Base-by-base conservation (phyloP, 1,140 invertebrate genomes). In the Pachypsylla venusta region DNA sequence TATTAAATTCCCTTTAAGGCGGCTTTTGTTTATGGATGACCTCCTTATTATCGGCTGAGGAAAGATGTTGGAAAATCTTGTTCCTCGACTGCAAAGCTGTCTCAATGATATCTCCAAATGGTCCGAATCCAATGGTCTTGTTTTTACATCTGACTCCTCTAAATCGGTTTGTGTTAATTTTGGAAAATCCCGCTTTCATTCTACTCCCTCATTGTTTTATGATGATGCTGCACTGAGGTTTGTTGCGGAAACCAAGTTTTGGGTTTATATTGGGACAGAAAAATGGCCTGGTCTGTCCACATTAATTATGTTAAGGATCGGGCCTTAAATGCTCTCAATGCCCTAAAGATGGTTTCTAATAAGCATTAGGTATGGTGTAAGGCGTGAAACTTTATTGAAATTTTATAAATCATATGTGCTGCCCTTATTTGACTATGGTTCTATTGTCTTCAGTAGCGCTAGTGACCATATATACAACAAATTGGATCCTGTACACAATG, bases 1-100 rank as follows among this genome's bases (percentile, higher is more conserved):
- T 19, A 4, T 60, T 14, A 4, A 4, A 4, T 12, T 14, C 10
- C 59, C 54, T 10, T 20, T 60, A 16, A 42, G 40, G n/a, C 42
- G 16, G 12, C n/a, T 12, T 10, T 24, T 48, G 10, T 60, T 48
- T 25, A 40, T 39, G 2, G 59, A 60, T 27, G 59, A 60, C 48
- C n/a, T 16, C 19, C 25, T 42, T 56, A 14, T 60, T 35, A 3
- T 20, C 26, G 19, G 22, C 54, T 7, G 16, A 56, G 54, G 28
- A 19, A 56, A 35, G n/a, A 56, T 25, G 16, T 25, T 56, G 19
- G 26, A 28, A 28, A 26, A 16, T 25, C 19, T 56, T 16, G 26
- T 27, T 26, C 54, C 12, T 19, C 13, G 24, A 26, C 28, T 28
- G 10, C 54, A 56, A 56, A 19, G 27, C 26, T 28, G 25, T 27